Evolutionary conservation across 2,113 vertebrate genomes (phyloP), one percentile per base, ranked within the genome.

Genomic region (Percopsis transmontana): DNA sequence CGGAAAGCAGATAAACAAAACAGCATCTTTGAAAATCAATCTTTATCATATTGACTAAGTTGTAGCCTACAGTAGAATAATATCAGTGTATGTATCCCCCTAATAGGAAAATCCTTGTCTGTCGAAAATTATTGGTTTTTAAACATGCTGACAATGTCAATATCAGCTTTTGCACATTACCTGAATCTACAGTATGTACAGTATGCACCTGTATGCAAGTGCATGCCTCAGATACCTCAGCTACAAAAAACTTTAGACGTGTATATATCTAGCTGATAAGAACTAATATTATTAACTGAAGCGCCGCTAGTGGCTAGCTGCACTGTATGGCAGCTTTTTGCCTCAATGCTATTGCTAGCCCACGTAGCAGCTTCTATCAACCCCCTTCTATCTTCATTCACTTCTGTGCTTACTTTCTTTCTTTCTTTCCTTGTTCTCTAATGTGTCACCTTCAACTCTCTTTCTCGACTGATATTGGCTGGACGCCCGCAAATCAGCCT

Each of bases 1-100:
- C 87, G 79, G 85, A 81, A 71, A 87, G 66, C 83, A 87, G 81
- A 81, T 80, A 83, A 83, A 80, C 64, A 13, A 71, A 81, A 83
- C 86, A 88, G 27, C 27, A 33, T 83, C 86, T 88, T 83, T 58
- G 81, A 76, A 84, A 84, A 33, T 87, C 72, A 77, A 82, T 81
- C 74, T 82, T 81, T 74, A 84, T 85, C 76, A 64, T 72, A 83
- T 83, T 88, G 83, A 69, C 50, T 48, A 16, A 71, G 69, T 78
- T 83, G 72, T 71, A n/a, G n/a, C n/a, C n/a, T n/a, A n/a, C 45
- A 48, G 45, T 27, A 57, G 51, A 77, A 76, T 89, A 71, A 79
- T 79, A 53, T 80, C 5, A 33, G 27, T 33, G 27, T 33, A 33
- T 33, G 27, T 33, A 33, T 4, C n/a, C n/a, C n/a, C 55, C 72